Evolutionary conservation across 2,113 vertebrate species (phyloP).

Genomic region (Variabilichromis moorii): DNA sequence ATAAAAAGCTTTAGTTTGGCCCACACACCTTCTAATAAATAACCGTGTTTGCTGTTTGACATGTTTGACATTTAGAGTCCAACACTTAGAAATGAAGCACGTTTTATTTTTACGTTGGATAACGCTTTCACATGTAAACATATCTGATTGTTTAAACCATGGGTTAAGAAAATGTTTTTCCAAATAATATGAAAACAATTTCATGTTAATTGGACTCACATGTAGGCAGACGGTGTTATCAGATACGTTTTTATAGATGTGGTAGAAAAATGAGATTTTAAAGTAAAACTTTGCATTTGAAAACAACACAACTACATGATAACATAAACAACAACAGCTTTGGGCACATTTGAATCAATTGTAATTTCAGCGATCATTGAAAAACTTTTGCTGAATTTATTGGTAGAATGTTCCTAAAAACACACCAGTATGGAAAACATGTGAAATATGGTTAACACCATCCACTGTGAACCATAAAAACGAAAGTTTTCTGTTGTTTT

Average conservation of each 20-base stretch:
- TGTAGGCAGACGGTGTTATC: background rate
- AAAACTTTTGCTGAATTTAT: background rate
- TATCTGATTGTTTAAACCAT: background rate
- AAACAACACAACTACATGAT: background rate
- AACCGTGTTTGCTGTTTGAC: background rate
- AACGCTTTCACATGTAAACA: background rate
- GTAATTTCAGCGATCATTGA: background rate
- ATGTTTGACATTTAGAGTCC: background rate
- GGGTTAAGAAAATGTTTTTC: background rate
- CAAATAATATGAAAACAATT: background rate
- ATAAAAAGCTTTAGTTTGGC: background rate
- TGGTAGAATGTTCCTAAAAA: background rate
- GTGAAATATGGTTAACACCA: background rate
- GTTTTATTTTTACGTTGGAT: background rate
- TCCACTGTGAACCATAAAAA: background rate
- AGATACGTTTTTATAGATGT: background rate
- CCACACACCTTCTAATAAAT: background rate
- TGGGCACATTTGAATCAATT: background rate
- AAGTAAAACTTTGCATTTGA: background rate
- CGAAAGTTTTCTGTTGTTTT: fast-evolving
- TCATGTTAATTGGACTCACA: background rate
- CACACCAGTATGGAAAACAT: background rate
- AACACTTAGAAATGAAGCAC: background rate
- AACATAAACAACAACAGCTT: background rate
- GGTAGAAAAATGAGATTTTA: background rate